Percentiles rank a stretch among this genome's conserved stretches.
Evolutionary conservation across 2,113 vertebrate genomes (phyloP).

Genomic region (Pelodiscus sinensis): DNA sequence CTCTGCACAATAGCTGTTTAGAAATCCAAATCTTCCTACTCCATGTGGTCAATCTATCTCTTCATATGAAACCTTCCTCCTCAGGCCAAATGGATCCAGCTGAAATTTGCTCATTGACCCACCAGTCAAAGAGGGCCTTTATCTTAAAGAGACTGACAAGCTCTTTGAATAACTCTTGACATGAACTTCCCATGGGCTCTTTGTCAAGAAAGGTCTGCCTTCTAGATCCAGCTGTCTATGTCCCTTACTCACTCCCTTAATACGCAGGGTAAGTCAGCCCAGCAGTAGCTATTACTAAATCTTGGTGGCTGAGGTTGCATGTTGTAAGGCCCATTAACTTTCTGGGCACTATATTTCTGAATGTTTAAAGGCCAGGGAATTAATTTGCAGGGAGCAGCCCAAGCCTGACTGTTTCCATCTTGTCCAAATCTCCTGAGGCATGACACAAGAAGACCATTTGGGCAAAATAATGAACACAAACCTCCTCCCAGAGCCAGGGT

Average conservation of each 20-base stretch:
- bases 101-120: background rate
- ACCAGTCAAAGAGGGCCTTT: background rate
- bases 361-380: conserved; percentile 32
- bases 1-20: background rate
- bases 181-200: background rate
- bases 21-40: background rate
- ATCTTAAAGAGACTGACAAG: background rate
- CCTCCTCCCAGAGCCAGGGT: background rate
- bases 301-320: background rate
- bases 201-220: background rate
- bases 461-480: background rate
- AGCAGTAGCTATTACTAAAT: background rate
- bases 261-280: background rate
- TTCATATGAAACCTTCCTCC: background rate
- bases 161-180: background rate
- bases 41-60: background rate
- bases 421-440: background rate
- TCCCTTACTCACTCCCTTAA: background rate
- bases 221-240: background rate
- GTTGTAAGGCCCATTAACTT: conserved; percentile 38
- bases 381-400: conserved; percentile 10
- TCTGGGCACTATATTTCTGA: conserved; percentile 1
- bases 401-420: background rate
- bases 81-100: background rate
- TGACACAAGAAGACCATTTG: background rate